Percentiles rank a stretch among this genome's conserved stretches.
Evolutionary conservation across 2,113 vertebrate species (phyloP).

Genomic region (Chloroceryle aenea): DNA sequence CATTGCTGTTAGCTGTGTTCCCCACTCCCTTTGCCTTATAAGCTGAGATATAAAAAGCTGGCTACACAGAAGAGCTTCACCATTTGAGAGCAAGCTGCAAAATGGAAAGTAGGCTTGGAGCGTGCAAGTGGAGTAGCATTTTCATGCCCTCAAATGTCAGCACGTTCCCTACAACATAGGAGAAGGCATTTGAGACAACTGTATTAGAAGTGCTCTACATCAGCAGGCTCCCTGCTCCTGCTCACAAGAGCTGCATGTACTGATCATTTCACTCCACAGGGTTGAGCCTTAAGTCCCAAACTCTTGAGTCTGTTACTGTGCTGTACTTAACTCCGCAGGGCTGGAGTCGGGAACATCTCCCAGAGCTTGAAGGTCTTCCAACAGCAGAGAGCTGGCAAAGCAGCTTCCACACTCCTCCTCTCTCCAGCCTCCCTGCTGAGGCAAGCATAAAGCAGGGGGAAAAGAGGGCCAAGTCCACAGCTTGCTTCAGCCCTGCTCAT

Average conservation of each 20-base stretch:
- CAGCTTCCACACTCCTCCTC: background rate
- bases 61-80: background rate
- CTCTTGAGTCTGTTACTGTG: background rate
- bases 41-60: background rate
- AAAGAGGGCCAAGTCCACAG: slow-evolving; percentile 43
- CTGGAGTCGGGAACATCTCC: background rate
- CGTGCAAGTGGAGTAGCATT: background rate
- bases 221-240: background rate
- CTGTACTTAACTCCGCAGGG: background rate
- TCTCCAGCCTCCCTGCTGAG: slow-evolving; percentile 13
- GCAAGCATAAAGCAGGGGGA: background rate
- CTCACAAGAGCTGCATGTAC: background rate
- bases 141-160: background rate
- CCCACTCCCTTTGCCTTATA: background rate
- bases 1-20: background rate
- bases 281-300: background rate
- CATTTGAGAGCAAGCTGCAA: background rate
- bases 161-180: accelerated
- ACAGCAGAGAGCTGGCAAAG: slow-evolving; percentile 21
- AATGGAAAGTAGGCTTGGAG: background rate
- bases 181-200: background rate
- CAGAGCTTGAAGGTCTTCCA: slow-evolving; percentile 30
- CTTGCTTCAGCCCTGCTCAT: slow-evolving; percentile 41
- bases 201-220: background rate
- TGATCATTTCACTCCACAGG: background rate